phyloP scores from a whole-genome alignment of 2,113 vertebrate species.

The Numenius arquata region DNA sequence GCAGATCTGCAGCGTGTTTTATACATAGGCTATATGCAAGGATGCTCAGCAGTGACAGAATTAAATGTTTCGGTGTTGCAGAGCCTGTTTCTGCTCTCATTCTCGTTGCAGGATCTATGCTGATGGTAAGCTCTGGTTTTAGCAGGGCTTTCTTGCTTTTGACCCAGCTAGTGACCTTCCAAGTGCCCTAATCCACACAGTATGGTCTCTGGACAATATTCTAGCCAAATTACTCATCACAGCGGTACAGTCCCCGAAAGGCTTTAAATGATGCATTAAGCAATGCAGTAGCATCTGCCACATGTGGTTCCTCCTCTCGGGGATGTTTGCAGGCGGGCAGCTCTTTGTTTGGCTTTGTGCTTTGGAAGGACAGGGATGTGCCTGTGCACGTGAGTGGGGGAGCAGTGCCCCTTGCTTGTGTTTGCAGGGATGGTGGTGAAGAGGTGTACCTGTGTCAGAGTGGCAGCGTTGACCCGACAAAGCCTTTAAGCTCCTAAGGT shows the following conservation, averaged over 20 bases:
- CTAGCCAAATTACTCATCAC: conserved; percentile 3
- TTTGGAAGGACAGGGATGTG: background rate
- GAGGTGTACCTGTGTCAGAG: background rate
- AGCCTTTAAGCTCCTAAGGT: background rate
- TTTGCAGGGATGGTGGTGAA: background rate
- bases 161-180: conserved; percentile 17
- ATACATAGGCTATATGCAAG: background rate
- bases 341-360: background rate
- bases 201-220: background rate
- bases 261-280: conserved; percentile 60
- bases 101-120: background rate
- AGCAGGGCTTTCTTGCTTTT: background rate
- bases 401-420: accelerated
- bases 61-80: background rate
- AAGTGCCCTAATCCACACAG: background rate
- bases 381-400: accelerated
- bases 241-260: background rate
- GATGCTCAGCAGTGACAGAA: background rate
- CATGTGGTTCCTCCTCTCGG: background rate
- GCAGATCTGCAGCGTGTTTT: background rate
- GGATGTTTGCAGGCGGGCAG: background rate
- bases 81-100: background rate
- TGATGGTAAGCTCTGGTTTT: background rate
- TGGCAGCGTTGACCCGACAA: background rate
- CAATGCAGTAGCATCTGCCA: conserved; percentile 33